Conservation (phyloP, 1,140 invertebrate species). For the Nasonia longicornis region DNA sequence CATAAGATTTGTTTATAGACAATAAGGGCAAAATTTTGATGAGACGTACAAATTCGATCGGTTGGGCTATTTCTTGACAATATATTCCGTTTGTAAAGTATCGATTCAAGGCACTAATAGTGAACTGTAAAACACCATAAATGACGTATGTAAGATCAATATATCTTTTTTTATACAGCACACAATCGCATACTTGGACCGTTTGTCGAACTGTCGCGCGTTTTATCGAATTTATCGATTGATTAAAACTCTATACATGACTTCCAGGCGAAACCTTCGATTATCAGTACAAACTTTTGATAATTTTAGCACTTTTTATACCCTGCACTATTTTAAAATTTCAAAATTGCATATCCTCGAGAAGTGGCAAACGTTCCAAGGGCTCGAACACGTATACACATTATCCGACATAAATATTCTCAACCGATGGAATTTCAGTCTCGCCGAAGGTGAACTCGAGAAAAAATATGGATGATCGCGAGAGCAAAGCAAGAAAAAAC, state of each 20-base stretch:
- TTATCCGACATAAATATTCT: background rate
- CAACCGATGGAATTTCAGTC: conserved; percentile 24
- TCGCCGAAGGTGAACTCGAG: conserved; percentile 23
- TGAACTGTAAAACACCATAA: background rate
- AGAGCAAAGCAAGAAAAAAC: background rate
- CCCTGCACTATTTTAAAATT: background rate
- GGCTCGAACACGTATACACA: background rate
- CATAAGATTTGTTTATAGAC: conserved; percentile 1
- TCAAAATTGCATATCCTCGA: conserved; percentile 13
- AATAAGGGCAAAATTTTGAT: conserved; percentile 16
- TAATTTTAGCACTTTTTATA: conserved; percentile 18
- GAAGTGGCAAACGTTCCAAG: background rate
- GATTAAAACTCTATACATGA: conserved; percentile 1
- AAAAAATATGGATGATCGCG: background rate
- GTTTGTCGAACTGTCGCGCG: background rate
- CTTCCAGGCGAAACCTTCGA: background rate
- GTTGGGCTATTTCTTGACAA: conserved; percentile 1
- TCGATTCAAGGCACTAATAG: background rate
- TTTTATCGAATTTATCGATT: background rate
- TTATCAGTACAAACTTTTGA: conserved; percentile 1
- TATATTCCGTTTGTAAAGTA: background rate
- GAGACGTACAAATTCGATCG: background rate
- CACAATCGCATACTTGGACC: background rate
- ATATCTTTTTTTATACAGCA: background rate
- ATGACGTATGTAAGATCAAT: background rate